A percentile compares a stretch with the other conserved stretches of the same genome.
Evolutionary conservation across 1,140 invertebrate genomes (phyloP).

Genomic region (Rhyzopertha dominica): DNA sequence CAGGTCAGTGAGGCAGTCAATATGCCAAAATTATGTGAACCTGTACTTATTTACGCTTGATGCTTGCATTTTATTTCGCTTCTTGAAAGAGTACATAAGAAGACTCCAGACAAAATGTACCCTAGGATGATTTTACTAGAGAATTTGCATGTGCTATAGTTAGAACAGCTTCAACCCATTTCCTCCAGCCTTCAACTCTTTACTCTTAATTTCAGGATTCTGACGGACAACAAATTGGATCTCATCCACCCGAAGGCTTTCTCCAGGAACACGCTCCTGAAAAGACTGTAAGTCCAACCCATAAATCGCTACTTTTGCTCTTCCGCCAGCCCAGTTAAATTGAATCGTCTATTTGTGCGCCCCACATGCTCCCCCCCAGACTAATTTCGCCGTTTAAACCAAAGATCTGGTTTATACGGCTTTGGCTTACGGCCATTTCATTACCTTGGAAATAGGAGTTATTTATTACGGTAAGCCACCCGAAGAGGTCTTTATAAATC

Average conservation of each 20-base stretch:
- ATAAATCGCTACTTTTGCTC: background rate
- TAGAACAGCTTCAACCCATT: background rate
- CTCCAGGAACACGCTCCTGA: conserved; percentile 49
- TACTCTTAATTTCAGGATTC: conserved; percentile 50
- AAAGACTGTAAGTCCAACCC: conserved; percentile 49
- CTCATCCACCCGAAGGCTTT: conserved; percentile 52
- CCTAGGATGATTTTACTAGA: too few relatives aligned
- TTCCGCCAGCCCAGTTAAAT: background rate
- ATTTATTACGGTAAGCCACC: conserved; percentile 3
- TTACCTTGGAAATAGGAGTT: conserved; percentile 1
- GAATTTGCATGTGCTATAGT: too few relatives aligned
- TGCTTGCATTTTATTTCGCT: too few relatives aligned
- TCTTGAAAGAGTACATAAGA: too few relatives aligned
- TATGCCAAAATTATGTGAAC: too few relatives aligned
- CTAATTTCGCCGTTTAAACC: background rate
- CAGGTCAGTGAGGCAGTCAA: too few relatives aligned
- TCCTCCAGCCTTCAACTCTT: conserved; percentile 3
- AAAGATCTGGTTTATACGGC: background rate
- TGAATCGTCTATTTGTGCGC: background rate
- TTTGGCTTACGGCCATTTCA: conserved; percentile 10
- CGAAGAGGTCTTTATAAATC: background rate
- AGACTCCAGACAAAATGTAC: too few relatives aligned
- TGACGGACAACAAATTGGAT: conserved; percentile 54
- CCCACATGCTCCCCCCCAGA: background rate
- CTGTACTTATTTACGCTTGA: too few relatives aligned